A percentile compares a stretch with the other conserved stretches of the same genome.
Conservation (phyloP, 2,888 invertebrate species). For the Pyrochroa serraticornis region DNA sequence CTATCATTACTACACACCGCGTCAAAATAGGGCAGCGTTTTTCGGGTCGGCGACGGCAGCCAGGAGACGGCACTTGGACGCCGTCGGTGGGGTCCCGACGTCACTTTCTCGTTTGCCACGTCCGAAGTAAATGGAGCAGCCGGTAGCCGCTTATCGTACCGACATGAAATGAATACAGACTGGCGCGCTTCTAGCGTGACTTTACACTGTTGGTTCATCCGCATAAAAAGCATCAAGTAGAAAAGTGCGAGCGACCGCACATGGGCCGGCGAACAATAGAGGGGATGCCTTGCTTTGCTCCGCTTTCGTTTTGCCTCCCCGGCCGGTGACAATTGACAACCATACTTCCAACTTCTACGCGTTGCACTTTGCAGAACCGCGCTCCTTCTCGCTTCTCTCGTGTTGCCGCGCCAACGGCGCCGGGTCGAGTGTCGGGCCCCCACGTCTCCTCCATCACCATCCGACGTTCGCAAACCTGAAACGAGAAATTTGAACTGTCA, state of each 20-base stretch:
- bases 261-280: conserved; percentile 51
- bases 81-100: background rate
- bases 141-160: conserved; percentile 48
- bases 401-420: no score
- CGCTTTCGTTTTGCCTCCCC: conserved; percentile 10
- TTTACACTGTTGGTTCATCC: conserved; percentile 51
- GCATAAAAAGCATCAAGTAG: conserved; percentile 52
- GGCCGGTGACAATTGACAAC: conserved; percentile 43
- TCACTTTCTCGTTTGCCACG: conserved; percentile 47
- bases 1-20: conserved; percentile 47
- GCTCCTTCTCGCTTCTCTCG: no score
- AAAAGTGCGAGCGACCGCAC: conserved; percentile 53
- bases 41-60: no score
- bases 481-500: no score
- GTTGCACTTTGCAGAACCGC: conserved; percentile 9
- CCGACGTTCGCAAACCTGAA: no score
- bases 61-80: no score
- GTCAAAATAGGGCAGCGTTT: background rate
- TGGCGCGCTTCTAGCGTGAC: conserved; percentile 47
- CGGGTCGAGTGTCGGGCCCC: no score
- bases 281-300: conserved; percentile 37
- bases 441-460: no score
- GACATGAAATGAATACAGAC: conserved; percentile 37
- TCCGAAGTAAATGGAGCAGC: conserved; percentile 53
- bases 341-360: conserved; percentile 2